These are phyloP conservation scores for Noctua pronuba DNA, from an alignment of 2,888 invertebrate genomes.

Conservation along the genomic window DNA sequence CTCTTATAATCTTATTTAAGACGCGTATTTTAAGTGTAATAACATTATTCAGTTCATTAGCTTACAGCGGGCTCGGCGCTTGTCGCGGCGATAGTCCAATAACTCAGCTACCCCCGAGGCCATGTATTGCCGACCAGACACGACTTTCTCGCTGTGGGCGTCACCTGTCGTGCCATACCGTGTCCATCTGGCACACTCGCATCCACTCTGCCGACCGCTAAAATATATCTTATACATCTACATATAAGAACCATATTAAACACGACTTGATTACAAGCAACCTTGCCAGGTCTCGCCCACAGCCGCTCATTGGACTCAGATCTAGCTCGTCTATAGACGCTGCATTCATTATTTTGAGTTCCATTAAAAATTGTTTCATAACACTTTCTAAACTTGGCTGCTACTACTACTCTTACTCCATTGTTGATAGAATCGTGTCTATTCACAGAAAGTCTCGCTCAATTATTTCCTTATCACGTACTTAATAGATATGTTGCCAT, in stretches of 20 bases:
- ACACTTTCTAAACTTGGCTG: slow-evolving; percentile 58
- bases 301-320: slow-evolving; percentile 64
- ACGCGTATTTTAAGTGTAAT: slow-evolving; percentile 12
- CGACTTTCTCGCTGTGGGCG: slow-evolving; percentile 84
- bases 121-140: slow-evolving; percentile 67
- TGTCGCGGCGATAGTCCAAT: slow-evolving; percentile 63
- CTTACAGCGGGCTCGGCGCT: slow-evolving; percentile 49
- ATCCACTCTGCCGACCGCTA: slow-evolving; percentile 30
- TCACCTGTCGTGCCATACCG: slow-evolving; percentile 81
- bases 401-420: slow-evolving; percentile 29
- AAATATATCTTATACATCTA: slow-evolving; percentile 58
- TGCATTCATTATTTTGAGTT: slow-evolving; percentile 59
- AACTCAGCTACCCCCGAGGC: slow-evolving; percentile 68
- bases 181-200: slow-evolving; percentile 64
- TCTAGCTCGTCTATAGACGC: slow-evolving; percentile 61
- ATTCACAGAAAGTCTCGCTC: slow-evolving; percentile 17
- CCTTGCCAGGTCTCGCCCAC: slow-evolving; percentile 65
- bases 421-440: slow-evolving; percentile 42
- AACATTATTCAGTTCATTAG: slow-evolving; percentile 65
- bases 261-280: slow-evolving; percentile 33
- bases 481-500: slow-evolving; percentile 44
- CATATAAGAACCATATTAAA: slow-evolving; percentile 56
- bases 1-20: not conserved
- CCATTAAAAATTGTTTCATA: slow-evolving; percentile 60
- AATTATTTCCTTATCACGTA: slow-evolving; percentile 38